Evolutionary conservation across 2,888 invertebrate genomes (phyloP).

Genomic region (Dusona sp.): DNA sequence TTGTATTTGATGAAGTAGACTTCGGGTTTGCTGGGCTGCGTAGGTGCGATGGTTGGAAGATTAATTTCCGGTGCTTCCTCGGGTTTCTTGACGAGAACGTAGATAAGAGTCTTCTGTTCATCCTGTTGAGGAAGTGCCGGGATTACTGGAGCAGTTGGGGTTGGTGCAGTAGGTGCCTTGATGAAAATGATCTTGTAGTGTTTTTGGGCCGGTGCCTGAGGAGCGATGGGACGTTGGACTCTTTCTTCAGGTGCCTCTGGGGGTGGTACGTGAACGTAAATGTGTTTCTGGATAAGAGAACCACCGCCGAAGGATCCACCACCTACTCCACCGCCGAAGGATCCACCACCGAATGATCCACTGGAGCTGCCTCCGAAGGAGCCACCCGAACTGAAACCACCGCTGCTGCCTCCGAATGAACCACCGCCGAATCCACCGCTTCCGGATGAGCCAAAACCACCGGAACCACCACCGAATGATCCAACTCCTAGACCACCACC

Average conservation of each 20-base stretch:
- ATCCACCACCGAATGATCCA: constrained; percentile 82
- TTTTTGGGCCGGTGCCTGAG: constrained; percentile 91
- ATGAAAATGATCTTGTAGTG: constrained; percentile 97
- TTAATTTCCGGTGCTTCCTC: constrained; percentile 93
- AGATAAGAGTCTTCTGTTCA: constrained; percentile 95
- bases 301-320: constrained; percentile 84
- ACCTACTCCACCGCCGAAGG: constrained; percentile 83
- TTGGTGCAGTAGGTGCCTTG: constrained; percentile 94
- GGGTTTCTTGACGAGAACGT: constrained; percentile 95
- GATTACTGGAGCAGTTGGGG: constrained; percentile 93
- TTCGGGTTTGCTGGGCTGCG: constrained; percentile 95
- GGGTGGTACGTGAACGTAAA: constrained; percentile 95
- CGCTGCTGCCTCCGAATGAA: constrained; percentile 66
- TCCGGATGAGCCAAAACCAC: constrained; percentile 39
- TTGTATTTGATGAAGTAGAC: constrained; percentile 96
- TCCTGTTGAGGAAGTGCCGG: constrained; percentile 91
- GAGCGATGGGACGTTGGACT: constrained; percentile 88
- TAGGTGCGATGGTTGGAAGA: constrained; percentile 91
- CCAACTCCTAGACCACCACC: constrained; percentile 70
- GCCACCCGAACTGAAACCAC: constrained; percentile 69
- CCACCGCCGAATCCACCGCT: constrained; percentile 76
- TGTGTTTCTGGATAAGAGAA: constrained; percentile 93
- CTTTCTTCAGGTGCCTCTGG: constrained; percentile 91
- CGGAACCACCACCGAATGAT: constrained; percentile 54
- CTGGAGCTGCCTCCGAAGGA: constrained; percentile 77